Evolutionary conservation across 2,113 vertebrate species (phyloP).

Genomic region (Dicerorhinus sumatrensis): DNA sequence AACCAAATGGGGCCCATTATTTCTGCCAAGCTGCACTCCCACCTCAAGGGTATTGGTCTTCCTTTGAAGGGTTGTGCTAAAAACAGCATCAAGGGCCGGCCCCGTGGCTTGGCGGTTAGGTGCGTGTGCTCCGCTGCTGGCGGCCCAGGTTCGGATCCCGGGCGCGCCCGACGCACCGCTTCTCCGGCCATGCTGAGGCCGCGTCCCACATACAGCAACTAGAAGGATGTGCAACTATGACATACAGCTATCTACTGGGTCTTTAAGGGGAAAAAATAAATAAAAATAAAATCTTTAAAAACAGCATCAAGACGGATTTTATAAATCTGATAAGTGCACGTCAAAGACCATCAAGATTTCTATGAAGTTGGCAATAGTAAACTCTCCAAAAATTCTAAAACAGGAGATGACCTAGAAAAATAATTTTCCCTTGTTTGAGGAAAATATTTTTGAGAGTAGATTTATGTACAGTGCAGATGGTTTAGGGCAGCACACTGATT

Average conservation of each 20-base stretch:
- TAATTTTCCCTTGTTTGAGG: constrained; percentile 46
- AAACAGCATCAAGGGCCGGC: neutral
- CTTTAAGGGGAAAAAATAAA: no score
- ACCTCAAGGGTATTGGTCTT: neutral
- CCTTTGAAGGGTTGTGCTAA: neutral
- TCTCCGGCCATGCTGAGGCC: no score
- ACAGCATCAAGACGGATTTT: neutral
- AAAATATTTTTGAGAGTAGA: constrained; percentile 49
- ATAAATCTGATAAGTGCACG: constrained; percentile 15
- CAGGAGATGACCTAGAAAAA: constrained; percentile 63
- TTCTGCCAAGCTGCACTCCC: neutral
- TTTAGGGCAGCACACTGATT: constrained; percentile 33
- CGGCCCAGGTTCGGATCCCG: no score
- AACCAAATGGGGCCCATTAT: constrained; percentile 30
- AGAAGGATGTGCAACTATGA: no score
- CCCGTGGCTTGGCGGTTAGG: no score
- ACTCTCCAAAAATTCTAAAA: neutral
- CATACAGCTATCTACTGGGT: no score
- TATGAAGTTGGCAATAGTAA: neutral
- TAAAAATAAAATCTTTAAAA: no score
- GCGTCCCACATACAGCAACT: no score
- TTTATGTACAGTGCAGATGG: constrained; percentile 58
- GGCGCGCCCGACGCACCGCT: no score
- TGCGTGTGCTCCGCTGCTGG: no score
- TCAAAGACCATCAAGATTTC: constrained; percentile 23